These are phyloP conservation scores for Scophthalmus maximus DNA, from an alignment of 2,113 vertebrate genomes.

Conservation along the genomic window DNA sequence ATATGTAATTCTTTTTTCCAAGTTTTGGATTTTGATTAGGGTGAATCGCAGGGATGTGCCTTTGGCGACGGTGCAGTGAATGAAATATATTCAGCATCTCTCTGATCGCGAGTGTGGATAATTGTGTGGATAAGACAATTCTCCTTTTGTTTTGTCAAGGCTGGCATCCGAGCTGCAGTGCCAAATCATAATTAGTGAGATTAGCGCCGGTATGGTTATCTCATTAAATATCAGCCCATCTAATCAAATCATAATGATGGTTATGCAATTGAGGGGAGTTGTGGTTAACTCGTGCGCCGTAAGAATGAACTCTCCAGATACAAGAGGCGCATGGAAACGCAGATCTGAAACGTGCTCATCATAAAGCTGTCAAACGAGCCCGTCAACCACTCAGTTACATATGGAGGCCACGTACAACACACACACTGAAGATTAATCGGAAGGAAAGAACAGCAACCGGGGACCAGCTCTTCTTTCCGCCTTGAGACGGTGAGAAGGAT, in stretches of 20 bases:
- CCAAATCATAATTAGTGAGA: constrained; percentile 40
- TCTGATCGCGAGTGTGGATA: too few relatives aligned
- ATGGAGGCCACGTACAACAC: constrained; percentile 17
- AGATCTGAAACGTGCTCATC: too few relatives aligned
- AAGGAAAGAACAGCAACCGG: constrained; percentile 1
- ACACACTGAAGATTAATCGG: not conserved
- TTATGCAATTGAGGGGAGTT: constrained; percentile 16
- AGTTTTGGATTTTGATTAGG: constrained; percentile 12
- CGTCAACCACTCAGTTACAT: not conserved
- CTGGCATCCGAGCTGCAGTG: constrained; percentile 28
- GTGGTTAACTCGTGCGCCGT: not conserved
- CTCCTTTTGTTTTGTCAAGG: constrained; percentile 21
- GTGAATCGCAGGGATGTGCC: not conserved
- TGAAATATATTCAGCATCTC: not conserved
- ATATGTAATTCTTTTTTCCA: constrained; percentile 8
- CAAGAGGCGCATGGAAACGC: not conserved
- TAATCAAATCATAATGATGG: constrained; percentile 42
- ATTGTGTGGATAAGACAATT: constrained; percentile 19
- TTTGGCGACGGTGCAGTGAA: constrained; percentile 1
- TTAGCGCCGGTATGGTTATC: constrained; percentile 19
- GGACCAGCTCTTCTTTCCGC: constrained; percentile 4
- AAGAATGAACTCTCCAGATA: constrained; percentile 2
- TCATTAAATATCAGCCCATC: constrained; percentile 30
- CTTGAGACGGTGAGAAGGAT: too few relatives aligned
- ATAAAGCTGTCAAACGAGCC: constrained; percentile 19